phyloP scores from a whole-genome alignment of 2,797 vertebrate species.

The Parambassis ranga region DNA sequence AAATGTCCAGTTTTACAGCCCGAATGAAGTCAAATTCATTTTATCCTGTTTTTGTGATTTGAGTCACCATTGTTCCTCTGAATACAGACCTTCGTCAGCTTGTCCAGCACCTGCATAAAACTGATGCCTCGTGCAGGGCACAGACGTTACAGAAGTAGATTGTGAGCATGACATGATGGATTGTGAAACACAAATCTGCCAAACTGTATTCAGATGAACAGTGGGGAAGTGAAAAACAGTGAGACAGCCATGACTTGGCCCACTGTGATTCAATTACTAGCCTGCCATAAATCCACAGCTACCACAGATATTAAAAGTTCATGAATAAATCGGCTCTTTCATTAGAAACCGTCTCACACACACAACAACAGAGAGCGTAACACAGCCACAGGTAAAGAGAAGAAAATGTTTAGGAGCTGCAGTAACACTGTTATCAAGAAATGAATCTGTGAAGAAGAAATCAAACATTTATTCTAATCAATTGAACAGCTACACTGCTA shows the following conservation, averaged over 20 bases:
- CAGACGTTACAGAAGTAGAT: no score
- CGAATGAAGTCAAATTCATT: no score
- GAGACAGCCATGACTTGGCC: background rate
- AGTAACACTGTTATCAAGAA: no score
- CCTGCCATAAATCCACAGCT: conserved; percentile 7
- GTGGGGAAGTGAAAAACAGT: conserved; percentile 29
- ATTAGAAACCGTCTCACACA: conserved; percentile 39
- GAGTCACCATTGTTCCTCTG: no score
- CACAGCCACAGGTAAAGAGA: background rate
- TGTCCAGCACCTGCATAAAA: no score
- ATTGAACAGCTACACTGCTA: background rate
- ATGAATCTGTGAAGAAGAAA: no score
- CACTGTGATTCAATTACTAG: conserved; percentile 24
- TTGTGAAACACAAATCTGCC: conserved; percentile 34
- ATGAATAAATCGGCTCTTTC: conserved; percentile 54
- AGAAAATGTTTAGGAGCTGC: background rate
- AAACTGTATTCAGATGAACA: background rate
- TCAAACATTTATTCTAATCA: no score
- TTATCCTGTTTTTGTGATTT: no score
- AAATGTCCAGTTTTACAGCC: no score
- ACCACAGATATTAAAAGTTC: conserved; percentile 18
- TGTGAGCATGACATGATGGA: background rate
- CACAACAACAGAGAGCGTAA: conserved; percentile 10
- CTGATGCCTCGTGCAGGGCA: no score
- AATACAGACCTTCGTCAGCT: no score